Base-by-base conservation (phyloP, 2,888 invertebrate species). In the Netelia inedita region DNA sequence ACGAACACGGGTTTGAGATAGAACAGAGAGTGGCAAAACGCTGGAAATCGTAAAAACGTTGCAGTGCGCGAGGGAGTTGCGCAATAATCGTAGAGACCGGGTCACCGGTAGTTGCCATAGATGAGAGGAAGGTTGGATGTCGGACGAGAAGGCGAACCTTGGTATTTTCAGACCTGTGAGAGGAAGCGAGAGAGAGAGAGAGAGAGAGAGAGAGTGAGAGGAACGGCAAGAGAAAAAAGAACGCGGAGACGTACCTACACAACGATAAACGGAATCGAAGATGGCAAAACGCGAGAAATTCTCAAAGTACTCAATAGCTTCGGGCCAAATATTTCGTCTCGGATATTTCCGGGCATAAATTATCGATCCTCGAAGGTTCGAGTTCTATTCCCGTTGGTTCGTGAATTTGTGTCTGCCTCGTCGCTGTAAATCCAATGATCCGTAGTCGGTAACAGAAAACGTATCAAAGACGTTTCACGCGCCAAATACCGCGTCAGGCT, bases 11-110 rank as follows among this genome's bases (percentile, higher is more conserved):
- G 63, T 28, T 65, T 16, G 10, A 50, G 35, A 72, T 10, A 43
- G 35, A 46, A 11, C 41, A 63, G 46, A 71, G 46, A 23, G 19
- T 10, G 35, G 63, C 9, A 43, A 46, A 53, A 28, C 53, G 69
- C 82, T 85, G 71, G 78, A 79, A 85, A 85, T 82, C 78, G 57
- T 50, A 79, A 82, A 82, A 85, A 74, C 79, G 65, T 71, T 71
- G 59, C 61, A 85, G 65, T 57, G 35, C 46, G 53, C 43, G 50
- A 14, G 16, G 5, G 21, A 71, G 65, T 85, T 85, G 78, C 63
- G 81, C 81, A 85, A 85, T 79, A 65, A 57, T 78, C 81, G 57
- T 71, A 69, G 63, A 73, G 76, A 83, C 61, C 68, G 53, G 66
- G 57, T 46, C 23, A 43, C 50, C 50, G 69, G 59, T 69, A 61